Percentiles rank a stretch among this genome's conserved stretches.
Evolutionary conservation across 2,113 vertebrate species (phyloP).

Genomic region (Emydocephalus ijimae): DNA sequence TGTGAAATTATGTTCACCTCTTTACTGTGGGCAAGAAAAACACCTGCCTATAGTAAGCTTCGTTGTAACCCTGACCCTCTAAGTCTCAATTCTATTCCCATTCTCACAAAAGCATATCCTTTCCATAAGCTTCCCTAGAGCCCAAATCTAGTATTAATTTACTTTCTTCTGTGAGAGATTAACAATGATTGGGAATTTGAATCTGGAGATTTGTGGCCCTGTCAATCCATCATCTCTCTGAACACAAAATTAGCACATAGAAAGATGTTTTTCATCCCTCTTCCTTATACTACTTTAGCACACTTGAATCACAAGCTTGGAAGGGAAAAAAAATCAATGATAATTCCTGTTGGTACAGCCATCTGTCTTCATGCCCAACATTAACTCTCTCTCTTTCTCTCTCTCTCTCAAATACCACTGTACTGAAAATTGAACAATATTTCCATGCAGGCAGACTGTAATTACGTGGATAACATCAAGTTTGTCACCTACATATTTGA

Average conservation of each 20-base stretch:
- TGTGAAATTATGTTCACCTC: background rate
- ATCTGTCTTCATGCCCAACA: slow-evolving; percentile 15
- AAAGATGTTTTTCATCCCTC: background rate
- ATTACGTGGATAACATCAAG: background rate
- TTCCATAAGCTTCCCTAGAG: background rate
- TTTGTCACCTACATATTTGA: background rate
- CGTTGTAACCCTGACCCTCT: background rate
- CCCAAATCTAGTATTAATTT: slow-evolving; percentile 19
- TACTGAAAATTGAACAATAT: background rate
- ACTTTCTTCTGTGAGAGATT: slow-evolving; percentile 8
- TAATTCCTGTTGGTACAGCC: slow-evolving; percentile 15
- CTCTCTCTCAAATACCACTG: background rate
- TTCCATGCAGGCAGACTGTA: background rate
- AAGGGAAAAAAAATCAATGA: background rate
- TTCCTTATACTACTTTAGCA: background rate
- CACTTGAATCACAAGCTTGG: background rate
- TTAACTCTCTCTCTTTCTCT: background rate
- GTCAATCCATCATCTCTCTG: background rate
- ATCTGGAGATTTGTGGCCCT: background rate
- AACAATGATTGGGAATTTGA: slow-evolving; percentile 1
- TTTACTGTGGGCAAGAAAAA: background rate
- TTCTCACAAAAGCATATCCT: background rate
- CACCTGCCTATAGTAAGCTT: background rate
- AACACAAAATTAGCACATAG: background rate
- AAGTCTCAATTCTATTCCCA: background rate